These are phyloP conservation scores for Acleris holmiana DNA, from an alignment of 2,888 invertebrate genomes.

Conservation along the genomic window DNA sequence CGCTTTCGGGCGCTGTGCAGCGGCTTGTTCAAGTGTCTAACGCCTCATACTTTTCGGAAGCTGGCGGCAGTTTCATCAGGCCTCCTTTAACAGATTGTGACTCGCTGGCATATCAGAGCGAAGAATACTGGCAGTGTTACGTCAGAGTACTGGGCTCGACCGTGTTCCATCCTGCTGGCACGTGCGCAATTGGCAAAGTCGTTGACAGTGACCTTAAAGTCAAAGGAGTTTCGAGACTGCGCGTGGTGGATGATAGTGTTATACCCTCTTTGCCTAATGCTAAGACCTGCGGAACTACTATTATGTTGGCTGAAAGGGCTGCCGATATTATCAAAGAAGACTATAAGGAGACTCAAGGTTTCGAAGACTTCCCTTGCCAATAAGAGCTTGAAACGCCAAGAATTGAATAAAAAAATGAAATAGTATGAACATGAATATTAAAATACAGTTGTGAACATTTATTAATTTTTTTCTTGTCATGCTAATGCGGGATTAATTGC, in stretches of 20 bases:
- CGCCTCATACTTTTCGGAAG: constrained; percentile 12
- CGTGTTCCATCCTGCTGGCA: constrained; percentile 77
- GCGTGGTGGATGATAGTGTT: constrained; percentile 41
- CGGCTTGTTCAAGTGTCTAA: not conserved
- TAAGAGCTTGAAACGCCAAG: no score
- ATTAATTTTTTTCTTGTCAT: no score
- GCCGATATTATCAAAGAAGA: constrained; percentile 40
- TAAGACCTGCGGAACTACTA: constrained; percentile 38
- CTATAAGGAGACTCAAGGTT: not conserved
- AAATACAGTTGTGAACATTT: no score
- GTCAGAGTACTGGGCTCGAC: constrained; percentile 77
- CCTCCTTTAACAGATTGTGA: constrained; percentile 69
- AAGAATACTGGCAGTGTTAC: constrained; percentile 83
- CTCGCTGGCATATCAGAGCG: constrained; percentile 63
- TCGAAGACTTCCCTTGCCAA: not conserved
- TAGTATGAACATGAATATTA: no score
- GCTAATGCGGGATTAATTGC: no score
- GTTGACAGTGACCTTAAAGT: constrained; percentile 37
- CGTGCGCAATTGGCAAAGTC: constrained; percentile 37
- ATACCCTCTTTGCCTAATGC: constrained; percentile 39
- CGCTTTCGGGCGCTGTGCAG: constrained; percentile 8
- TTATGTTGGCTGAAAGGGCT: constrained; percentile 42
- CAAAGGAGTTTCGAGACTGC: constrained; percentile 35
- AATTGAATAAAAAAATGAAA: no score
- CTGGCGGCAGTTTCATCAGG: constrained; percentile 9